These are phyloP conservation scores for Pristionchus arcanus DNA, from an alignment of 2,888 invertebrate species.

Conservation along the genomic window DNA sequence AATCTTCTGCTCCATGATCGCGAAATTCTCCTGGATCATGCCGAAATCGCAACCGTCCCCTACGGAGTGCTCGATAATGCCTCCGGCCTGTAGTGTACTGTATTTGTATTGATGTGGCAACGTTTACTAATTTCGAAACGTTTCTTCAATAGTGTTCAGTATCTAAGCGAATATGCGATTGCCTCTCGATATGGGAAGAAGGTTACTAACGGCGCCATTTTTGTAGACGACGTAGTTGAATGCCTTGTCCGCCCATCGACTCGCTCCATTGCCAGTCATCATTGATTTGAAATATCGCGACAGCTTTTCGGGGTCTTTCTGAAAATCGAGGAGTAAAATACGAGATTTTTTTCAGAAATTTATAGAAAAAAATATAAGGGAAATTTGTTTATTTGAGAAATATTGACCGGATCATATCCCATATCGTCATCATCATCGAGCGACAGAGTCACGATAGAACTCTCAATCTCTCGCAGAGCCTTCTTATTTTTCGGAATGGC, in stretches of 20 bases:
- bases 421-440: constrained; percentile 67
- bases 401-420: constrained; percentile 65
- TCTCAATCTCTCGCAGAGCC: constrained; percentile 68
- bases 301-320: constrained; percentile 65
- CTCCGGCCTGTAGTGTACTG: constrained; percentile 71
- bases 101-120: too few relatives aligned
- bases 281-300: constrained; percentile 68
- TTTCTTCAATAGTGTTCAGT: too few relatives aligned
- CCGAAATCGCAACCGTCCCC: constrained; percentile 76
- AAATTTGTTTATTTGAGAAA: too few relatives aligned
- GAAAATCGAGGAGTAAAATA: too few relatives aligned
- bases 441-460: constrained; percentile 67
- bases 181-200: too few relatives aligned
- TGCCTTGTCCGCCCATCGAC: constrained; percentile 75
- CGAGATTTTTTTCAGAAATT: too few relatives aligned
- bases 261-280: constrained; percentile 71
- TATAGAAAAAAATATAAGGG: too few relatives aligned
- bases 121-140: too few relatives aligned
- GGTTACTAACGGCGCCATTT: constrained; percentile 64
- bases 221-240: constrained; percentile 70
- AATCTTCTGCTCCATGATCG: constrained; percentile 63
- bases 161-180: too few relatives aligned
- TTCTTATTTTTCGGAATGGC: constrained; percentile 64
- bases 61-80: constrained; percentile 72
- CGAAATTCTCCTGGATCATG: constrained; percentile 72